phyloP scores from a whole-genome alignment of 2,888 invertebrate species.

The Melieria picta region DNA sequence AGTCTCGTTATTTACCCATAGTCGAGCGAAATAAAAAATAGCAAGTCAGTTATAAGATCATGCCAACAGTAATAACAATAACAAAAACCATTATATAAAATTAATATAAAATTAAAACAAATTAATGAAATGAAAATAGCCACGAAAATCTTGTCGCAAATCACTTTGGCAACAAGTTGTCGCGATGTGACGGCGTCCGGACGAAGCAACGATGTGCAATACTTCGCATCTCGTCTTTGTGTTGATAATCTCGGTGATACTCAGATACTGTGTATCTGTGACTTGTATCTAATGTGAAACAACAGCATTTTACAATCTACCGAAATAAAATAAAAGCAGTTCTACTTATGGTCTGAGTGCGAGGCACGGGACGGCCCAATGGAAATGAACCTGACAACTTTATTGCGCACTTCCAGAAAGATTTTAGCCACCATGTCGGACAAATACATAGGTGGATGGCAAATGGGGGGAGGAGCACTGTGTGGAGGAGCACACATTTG shows the following conservation, averaged over 20 bases:
- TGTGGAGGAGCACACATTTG: neutral
- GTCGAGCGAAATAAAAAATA: neutral
- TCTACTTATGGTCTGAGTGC: slow-evolving; percentile 8
- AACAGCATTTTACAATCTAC: slow-evolving; percentile 25
- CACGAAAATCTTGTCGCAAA: neutral
- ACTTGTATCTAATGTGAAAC: slow-evolving; percentile 20
- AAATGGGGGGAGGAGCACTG: neutral
- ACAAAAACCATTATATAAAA: slow-evolving; percentile 26
- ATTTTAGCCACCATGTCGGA: neutral
- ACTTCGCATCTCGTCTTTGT: slow-evolving; percentile 49
- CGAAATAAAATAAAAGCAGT: slow-evolving; percentile 23
- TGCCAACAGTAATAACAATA: neutral
- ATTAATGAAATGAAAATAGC: slow-evolving; percentile 24
- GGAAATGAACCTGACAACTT: slow-evolving; percentile 40
- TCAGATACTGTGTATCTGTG: slow-evolving; percentile 9
- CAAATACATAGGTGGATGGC: neutral
- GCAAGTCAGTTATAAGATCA: no score
- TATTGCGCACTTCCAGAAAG: slow-evolving; percentile 19
- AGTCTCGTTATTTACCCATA: neutral
- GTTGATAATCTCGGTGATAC: slow-evolving; percentile 39
- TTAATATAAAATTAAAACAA: slow-evolving; percentile 20
- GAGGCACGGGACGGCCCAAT: slow-evolving; percentile 1
- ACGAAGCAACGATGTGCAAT: slow-evolving; percentile 36
- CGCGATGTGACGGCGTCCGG: neutral
- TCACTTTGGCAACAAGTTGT: neutral